Evolutionary conservation across 2,888 invertebrate species (phyloP), one percentile per base, ranked within the genome.

Genomic region (Pterobdella sp.): DNA sequence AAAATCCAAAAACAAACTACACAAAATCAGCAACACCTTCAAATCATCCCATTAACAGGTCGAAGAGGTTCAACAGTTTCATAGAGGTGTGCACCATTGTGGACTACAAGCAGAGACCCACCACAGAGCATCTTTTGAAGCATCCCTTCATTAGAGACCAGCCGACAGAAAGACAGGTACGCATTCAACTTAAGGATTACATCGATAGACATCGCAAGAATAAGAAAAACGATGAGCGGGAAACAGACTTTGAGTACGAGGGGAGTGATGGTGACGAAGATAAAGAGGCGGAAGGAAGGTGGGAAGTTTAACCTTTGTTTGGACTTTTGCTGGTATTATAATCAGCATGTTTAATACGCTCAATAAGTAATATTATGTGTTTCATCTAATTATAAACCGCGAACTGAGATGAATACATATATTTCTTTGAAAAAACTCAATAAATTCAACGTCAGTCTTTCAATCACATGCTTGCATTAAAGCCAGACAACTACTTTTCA

Each of bases 61-160:
- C 81, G 22, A 79, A 80, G 74, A 80, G 95, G 85, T 97, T 96
- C 86, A 94, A 96, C 84, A 87, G 92, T 83, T 99, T 99, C 84
- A 95, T 98, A 85, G 97, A 98, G 86, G 94, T 94, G 80, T 95
- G 97, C 81, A 87, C 95, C 81, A 94, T 96, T 75, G 97, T 99
- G 87, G 97, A 98, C 86, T 98, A 98, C 85, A 94, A 95, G 85
- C 94, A 94, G 86, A 88, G 98, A 82, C 97, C 97, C 77, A 96
- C 94, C 85, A 98, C 98, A 79, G 98, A 98, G 85, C 93, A 95
- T 84, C 88, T 99, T 78, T 86, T 99, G 78, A 94, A 94, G 85
- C 96, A 98, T 87, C 89, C 94, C 75, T 99, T 96, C 85, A 96
- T 99, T 82, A 90, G 93, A 85, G 97, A 98, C 87, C 96, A 97